Evolutionary conservation across 2,797 vertebrate genomes (phyloP), one percentile per base, ranked within the genome.

Genomic region (Harpagifer antarcticus): DNA sequence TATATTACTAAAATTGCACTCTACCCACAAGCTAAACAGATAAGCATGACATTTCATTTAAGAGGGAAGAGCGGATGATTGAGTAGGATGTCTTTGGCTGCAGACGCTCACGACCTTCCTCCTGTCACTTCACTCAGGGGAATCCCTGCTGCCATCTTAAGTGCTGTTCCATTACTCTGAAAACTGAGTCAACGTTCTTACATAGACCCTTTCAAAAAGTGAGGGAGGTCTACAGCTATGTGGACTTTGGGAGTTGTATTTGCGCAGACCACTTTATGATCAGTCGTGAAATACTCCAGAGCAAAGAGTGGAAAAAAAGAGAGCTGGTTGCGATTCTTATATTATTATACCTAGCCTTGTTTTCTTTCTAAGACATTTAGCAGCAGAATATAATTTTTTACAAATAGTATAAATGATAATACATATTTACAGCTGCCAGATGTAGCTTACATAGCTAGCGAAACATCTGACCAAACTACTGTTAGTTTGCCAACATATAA

Each of bases 1-100:
- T 58, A 40, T 48, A 72, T 40, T 11, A 23, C 59, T 45, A 44
- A 62, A 59, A 63, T 20, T 72, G 43, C 27, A 43, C 62, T 78
- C 45, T 15, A 9, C 20, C 37, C 14, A 33, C 10, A 69, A 60
- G 47, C 57, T 76, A 81, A 86, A 86, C 69, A 81, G 74, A 68
- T 53, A 76, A 44, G 74, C 6, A 33, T 74, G 78, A 81, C 75
- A 65, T 86, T 86, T 68, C 0, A 53, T 68, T 54, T 9, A 54
- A 70, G 47, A 64, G 59, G 75, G 82, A 56, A 50, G 13, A 62
- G 55, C 40, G 68, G 57, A 40, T 16, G 75, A 60, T 2, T 57
- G 65, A 65, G 73, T 60, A 23, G 61, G 49, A 16, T 17, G 23
- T 56, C 7, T 53, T 45, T 1, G 2, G 10, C 55, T 31, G 50